Percentiles rank a stretch among this genome's conserved stretches.
Evolutionary conservation across 1,140 invertebrate genomes (phyloP).

Genomic region (Bombus haemorrhoidalis): DNA sequence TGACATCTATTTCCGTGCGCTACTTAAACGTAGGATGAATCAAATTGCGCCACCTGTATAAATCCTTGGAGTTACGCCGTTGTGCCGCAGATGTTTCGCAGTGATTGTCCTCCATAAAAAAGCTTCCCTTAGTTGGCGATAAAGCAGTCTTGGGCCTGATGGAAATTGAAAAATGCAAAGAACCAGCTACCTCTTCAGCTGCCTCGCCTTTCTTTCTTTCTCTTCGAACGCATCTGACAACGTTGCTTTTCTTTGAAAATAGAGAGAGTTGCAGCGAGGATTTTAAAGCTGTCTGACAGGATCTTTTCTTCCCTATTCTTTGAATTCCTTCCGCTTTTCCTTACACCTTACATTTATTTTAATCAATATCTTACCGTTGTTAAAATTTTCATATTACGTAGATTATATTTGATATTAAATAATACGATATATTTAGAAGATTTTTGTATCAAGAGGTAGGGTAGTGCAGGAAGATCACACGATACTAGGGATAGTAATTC

Average conservation of each 20-base stretch:
- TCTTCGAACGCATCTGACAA: neutral
- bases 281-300: neutral
- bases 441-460: neutral
- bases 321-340: too few species aligned
- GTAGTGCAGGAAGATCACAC: neutral
- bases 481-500: neutral
- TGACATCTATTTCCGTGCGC: conserved; percentile 64
- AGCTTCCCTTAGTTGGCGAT: conserved; percentile 48
- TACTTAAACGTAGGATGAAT: conserved; percentile 63
- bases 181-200: conserved; percentile 3
- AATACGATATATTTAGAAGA: neutral
- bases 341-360: too few species aligned
- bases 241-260: neutral
- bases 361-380: neutral
- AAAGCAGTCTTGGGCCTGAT: conserved; percentile 52
- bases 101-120: conserved; percentile 63
- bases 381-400: neutral
- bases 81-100: conserved; percentile 66
- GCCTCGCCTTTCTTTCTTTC: conserved; percentile 17
- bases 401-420: neutral
- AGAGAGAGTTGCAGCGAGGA: neutral
- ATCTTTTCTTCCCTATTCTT: neutral
- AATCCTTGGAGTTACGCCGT: conserved; percentile 44
- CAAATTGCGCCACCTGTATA: conserved; percentile 58
- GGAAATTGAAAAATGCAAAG: conserved; percentile 70